These are phyloP conservation scores for Gavialis gangeticus DNA, from an alignment of 2,113 vertebrate genomes.

Conservation along the genomic window DNA sequence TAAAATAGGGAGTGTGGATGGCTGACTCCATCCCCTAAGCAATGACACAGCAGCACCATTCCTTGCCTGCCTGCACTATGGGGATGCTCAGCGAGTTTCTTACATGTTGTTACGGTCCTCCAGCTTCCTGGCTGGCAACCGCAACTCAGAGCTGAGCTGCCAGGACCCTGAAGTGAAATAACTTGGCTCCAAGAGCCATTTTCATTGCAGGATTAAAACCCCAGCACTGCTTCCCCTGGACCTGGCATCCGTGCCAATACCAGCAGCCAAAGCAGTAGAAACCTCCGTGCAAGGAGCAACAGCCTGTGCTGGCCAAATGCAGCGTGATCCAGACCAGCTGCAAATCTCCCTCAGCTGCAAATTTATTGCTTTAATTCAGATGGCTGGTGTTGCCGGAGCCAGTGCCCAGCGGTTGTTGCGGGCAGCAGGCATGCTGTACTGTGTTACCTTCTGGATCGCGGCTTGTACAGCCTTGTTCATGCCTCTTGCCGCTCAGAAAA, in stretches of 20 bases:
- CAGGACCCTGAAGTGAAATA: background rate
- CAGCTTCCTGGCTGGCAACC: background rate
- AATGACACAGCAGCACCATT: background rate
- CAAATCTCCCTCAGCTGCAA: background rate
- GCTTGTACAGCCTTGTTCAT: background rate
- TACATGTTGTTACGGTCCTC: fast-evolving
- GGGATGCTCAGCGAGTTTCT: background rate
- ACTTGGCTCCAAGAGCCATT: no score
- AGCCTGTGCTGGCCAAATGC: background rate
- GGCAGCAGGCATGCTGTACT: background rate
- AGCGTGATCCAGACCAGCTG: no score
- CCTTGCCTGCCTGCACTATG: fast-evolving
- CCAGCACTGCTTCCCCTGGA: background rate
- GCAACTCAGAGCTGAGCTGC: background rate
- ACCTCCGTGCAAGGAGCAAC: background rate
- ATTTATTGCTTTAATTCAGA: background rate
- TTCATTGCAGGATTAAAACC: background rate
- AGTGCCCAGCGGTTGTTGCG: no score
- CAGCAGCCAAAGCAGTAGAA: background rate
- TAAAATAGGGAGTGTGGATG: background rate
- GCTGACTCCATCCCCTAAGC: background rate
- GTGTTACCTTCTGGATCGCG: background rate
- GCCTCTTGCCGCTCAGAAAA: background rate
- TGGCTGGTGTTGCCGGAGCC: no score
- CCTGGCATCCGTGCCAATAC: no score